Evolutionary conservation across 2,113 vertebrate species (phyloP), one percentile per base, ranked within the genome.

Genomic region (Bubo scandiacus): DNA sequence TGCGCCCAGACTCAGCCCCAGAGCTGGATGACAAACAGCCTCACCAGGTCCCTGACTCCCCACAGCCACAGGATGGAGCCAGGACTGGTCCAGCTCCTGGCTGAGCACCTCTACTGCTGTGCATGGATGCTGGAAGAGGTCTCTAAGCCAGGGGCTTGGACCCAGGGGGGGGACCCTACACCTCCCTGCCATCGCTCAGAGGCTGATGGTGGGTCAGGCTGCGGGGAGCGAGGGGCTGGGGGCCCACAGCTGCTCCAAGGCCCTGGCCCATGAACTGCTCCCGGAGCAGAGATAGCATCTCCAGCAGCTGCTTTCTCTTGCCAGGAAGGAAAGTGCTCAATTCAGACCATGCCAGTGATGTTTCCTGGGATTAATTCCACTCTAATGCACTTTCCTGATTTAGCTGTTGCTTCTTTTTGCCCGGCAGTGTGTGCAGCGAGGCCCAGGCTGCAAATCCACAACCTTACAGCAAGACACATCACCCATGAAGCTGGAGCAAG

Each of bases 301-400:
- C 51, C 40, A n/a, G 49, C 29, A 51, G 82, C 59, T 4, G 36
- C 73, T 78, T 86, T 91, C 66, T 40, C 10, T 68, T 73, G 68
- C 58, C 81, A 36, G 85, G 73, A 54, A 65, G 45, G 7, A 15
- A 38, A 84, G 57, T 47, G 78, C 81, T 75, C 72, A 63, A 63
- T 75, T 59, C 75, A 84, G 40, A 13, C 42, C 0, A 0, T 57
- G 75, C 58, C 72, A 43, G 51, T 30, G 81, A 84, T 29, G 73
- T 68, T 90, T 82, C 68, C 68, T 65, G 77, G 81, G 95, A 91
- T 92, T 94, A 95, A 92, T 86, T 94, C 72, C 85, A 52, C 36
- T 21, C 91, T 95, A 97, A 96, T 95, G 85, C 79, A 77, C 81
- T 94, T 95, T 94, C 86, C 90, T 78, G 54, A 95, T 95, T 96